Conservation (phyloP, 2,113 vertebrate genomes). For the Odobenus rosmarus region DNA sequence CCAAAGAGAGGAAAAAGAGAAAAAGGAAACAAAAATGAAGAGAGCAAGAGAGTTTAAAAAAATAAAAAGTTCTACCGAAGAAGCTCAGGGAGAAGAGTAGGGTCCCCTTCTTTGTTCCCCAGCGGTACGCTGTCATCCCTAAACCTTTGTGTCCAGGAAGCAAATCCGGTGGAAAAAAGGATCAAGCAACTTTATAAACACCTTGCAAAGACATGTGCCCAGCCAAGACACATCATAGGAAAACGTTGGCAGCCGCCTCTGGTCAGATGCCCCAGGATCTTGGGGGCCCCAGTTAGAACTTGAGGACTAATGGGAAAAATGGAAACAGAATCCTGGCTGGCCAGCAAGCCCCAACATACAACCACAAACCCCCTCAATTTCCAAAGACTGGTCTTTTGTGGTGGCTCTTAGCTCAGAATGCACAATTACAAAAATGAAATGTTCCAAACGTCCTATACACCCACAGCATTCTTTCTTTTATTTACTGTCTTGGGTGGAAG, state of each 20-base stretch:
- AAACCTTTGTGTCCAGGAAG: not conserved
- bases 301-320: conserved; percentile 44
- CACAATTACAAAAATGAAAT: conserved; percentile 68
- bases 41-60: not conserved
- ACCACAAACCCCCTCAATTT: conserved; percentile 58
- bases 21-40: conserved; percentile 23
- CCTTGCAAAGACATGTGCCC: conserved; percentile 14
- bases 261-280: conserved; percentile 9
- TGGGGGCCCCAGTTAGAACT: conserved; percentile 41
- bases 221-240: not conserved
- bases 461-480: conserved; percentile 77
- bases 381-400: conserved; percentile 66
- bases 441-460: conserved; percentile 46
- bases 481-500: conserved; percentile 76
- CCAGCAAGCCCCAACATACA: conserved; percentile 12
- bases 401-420: conserved; percentile 59
- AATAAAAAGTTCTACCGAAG: conserved; percentile 32
- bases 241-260: conserved; percentile 31
- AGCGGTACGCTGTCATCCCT: not conserved
- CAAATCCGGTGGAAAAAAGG: conserved; percentile 50
- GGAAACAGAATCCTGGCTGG: conserved; percentile 39
- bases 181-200: conserved; percentile 27
- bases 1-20: not conserved
- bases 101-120: not conserved
- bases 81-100: not conserved